Percentiles rank a stretch among this genome's conserved stretches.
phyloP scores from a whole-genome alignment of 1,140 invertebrate genomes.

The Eumeta japonica region DNA sequence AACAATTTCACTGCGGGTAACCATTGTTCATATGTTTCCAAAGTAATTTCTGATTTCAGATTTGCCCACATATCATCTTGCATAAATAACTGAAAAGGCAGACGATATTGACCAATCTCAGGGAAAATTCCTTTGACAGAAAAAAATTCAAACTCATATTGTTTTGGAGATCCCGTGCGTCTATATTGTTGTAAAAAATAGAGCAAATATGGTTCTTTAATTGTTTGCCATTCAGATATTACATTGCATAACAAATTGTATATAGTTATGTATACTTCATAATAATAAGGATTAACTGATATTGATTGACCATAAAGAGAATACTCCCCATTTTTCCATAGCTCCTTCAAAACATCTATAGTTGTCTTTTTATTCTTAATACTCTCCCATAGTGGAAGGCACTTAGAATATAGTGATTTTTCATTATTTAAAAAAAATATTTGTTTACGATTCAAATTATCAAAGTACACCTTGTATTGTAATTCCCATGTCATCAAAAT shows the following conservation, averaged over 20 bases:
- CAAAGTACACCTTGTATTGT: conserved; percentile 35
- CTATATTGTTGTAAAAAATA: conserved; percentile 49
- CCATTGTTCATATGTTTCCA: conserved; percentile 52
- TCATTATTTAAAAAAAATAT: conserved; percentile 29
- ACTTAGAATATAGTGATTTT: conserved; percentile 28
- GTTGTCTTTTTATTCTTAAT: conserved; percentile 42
- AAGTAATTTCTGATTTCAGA: conserved; percentile 52
- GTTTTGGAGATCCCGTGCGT: conserved; percentile 43
- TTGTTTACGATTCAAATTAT: conserved; percentile 31
- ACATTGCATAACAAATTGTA: conserved; percentile 35
- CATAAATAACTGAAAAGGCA: conserved; percentile 52
- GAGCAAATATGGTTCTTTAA: conserved; percentile 47
- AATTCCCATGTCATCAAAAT: conserved; percentile 45
- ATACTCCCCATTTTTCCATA: conserved; percentile 53
- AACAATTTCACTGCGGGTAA: conserved; percentile 43
- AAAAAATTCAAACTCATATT: conserved; percentile 54
- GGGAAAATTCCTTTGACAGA: conserved; percentile 53
- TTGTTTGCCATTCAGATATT: conserved; percentile 22
- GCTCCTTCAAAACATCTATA: conserved; percentile 41
- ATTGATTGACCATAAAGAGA: conserved; percentile 42
- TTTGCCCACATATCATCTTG: conserved; percentile 52
- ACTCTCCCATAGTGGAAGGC: conserved; percentile 40
- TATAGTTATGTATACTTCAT: conserved; percentile 52
- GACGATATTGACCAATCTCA: conserved; percentile 47
- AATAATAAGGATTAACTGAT: conserved; percentile 52